Conservation (phyloP, 1,140 invertebrate species). For the Bombus affinis region DNA sequence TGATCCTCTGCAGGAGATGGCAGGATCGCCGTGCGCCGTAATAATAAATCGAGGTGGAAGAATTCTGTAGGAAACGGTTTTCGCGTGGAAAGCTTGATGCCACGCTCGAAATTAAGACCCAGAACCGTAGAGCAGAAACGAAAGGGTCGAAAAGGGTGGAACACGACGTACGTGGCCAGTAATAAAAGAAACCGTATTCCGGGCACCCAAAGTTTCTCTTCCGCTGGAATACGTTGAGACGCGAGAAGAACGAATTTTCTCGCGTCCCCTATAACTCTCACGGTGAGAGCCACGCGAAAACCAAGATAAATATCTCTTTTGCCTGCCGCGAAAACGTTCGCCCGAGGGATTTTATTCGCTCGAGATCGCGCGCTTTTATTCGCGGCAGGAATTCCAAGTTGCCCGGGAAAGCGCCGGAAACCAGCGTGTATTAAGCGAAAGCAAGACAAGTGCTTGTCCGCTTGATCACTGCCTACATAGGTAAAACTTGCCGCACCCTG, state of each 20-base stretch:
- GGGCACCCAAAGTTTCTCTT: constrained; percentile 1
- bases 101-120: constrained; percentile 48
- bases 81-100: constrained; percentile 7
- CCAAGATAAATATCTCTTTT: constrained; percentile 57
- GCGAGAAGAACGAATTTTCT: constrained; percentile 58
- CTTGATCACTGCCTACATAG: constrained; percentile 16
- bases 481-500: constrained; percentile 8
- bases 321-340: background rate
- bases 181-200: constrained; percentile 53
- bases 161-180: constrained; percentile 12
- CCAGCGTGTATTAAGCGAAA: background rate
- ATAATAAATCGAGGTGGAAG: constrained; percentile 37
- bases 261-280: constrained; percentile 54
- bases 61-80: background rate
- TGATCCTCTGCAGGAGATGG: no score
- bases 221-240: background rate
- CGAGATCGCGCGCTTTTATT: constrained; percentile 8
- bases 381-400: constrained; percentile 46
- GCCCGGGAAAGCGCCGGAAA: constrained; percentile 4
- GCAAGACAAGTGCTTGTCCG: constrained; percentile 21
- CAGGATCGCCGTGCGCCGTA: background rate
- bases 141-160: background rate
- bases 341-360: constrained; percentile 34
- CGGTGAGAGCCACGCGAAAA: constrained; percentile 17
- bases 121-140: constrained; percentile 1